Percentiles rank a stretch among this genome's conserved stretches.
phyloP scores from a whole-genome alignment of 2,797 vertebrate species.

The Gymnothorax javanicus region DNA sequence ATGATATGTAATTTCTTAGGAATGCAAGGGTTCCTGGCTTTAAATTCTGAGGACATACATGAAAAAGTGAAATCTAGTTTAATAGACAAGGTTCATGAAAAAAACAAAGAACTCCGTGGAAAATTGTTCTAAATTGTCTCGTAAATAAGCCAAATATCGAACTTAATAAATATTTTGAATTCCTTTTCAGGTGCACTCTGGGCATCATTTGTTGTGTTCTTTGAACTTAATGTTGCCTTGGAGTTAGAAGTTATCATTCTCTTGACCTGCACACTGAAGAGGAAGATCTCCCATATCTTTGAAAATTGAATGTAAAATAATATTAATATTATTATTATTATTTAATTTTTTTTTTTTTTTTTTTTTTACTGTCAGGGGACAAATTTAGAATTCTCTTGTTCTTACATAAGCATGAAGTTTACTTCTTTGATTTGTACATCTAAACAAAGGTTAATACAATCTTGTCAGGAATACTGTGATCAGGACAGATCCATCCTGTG shows the following conservation, averaged over 20 bases:
- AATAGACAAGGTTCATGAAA: neutral
- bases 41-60: neutral
- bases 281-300: neutral
- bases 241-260: neutral
- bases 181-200: neutral
- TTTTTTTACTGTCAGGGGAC: neutral
- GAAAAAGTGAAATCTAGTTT: neutral
- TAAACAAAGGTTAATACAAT: neutral
- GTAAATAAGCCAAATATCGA: neutral
- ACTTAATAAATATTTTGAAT: neutral
- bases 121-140: neutral
- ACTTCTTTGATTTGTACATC: neutral
- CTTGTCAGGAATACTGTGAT: neutral
- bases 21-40: neutral
- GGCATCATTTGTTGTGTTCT: neutral
- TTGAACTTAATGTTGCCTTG: neutral
- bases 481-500: neutral
- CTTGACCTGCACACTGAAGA: neutral
- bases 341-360: neutral
- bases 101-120: neutral
- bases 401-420: neutral
- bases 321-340: too few species aligned
- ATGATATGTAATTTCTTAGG: neutral
- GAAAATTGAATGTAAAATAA: neutral
- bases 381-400: neutral